These are phyloP conservation scores for Mixornis gularis DNA, from an alignment of 2,113 vertebrate species.

Conservation along the genomic window DNA sequence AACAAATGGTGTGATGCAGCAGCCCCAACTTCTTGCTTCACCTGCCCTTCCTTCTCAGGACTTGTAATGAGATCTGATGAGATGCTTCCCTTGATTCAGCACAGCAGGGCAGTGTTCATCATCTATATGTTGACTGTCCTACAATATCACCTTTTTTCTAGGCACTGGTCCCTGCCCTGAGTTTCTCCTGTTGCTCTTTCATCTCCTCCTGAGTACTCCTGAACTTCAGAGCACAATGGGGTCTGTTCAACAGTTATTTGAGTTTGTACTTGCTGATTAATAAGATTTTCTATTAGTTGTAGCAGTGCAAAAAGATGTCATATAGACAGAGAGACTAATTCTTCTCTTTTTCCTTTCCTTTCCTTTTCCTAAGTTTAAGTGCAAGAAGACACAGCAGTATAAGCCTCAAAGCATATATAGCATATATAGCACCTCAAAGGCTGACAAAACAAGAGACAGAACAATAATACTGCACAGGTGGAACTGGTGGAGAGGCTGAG, in stretches of 20 bases:
- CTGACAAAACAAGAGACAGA: neutral
- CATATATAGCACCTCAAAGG: rapidly evolving
- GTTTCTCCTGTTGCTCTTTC: neutral
- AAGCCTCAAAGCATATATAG: neutral
- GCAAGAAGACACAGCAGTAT: neutral
- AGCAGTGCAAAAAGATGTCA: neutral
- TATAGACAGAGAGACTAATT: neutral
- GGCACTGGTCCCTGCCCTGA: neutral
- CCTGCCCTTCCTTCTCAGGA: neutral
- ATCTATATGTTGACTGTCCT: neutral
- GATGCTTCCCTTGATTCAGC: neutral
- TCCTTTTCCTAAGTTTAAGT: neutral
- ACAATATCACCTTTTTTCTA: neutral
- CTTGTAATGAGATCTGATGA: neutral
- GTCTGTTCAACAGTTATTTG: neutral
- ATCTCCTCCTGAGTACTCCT: neutral
- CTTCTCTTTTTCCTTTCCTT: neutral
- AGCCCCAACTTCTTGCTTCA: neutral
- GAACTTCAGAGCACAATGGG: neutral
- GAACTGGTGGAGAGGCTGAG: neutral
- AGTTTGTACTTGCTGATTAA: neutral
- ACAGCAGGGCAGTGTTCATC: neutral
- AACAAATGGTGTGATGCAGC: neutral
- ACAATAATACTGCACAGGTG: neutral
- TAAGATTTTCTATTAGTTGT: neutral